phyloP scores from a whole-genome alignment of 37 sponge, comb jelly and placozoan genomes.

The Ianthella basta region DNA sequence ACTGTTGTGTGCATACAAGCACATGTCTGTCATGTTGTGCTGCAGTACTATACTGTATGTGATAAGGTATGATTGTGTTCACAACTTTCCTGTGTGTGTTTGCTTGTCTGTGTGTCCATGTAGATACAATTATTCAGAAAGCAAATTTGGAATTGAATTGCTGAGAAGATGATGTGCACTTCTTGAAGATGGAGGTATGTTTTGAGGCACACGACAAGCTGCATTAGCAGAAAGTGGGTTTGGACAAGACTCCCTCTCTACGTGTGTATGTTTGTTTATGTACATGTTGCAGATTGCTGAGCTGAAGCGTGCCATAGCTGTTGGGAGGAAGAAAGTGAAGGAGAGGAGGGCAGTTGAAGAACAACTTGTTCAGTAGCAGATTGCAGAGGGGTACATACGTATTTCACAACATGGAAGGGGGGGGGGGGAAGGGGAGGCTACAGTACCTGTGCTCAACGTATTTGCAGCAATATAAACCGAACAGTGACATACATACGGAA shows the following conservation, averaged over 20 bases:
- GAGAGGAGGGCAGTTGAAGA: conserved; percentile 56
- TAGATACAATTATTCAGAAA: conserved; percentile 73
- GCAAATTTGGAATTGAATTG: conserved; percentile 78
- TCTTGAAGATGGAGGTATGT: conserved; percentile 86
- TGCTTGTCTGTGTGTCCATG: not conserved
- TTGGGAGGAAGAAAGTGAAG: conserved; percentile 63
- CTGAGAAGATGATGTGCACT: conserved; percentile 86
- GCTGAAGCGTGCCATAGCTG: conserved; percentile 69
- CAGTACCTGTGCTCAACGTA: too few relatives aligned
- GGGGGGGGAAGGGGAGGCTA: too few relatives aligned
- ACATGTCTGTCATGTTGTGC: too few relatives aligned
- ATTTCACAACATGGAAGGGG: too few relatives aligned
- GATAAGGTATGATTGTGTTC: too few relatives aligned
- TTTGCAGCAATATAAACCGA: too few relatives aligned
- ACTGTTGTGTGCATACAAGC: not conserved
- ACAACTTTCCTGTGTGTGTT: not conserved
- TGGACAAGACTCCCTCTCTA: too few relatives aligned
- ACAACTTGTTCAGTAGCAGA: conserved; percentile 72
- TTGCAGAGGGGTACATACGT: conserved; percentile 53
- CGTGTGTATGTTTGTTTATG: not conserved
- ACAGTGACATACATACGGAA: too few relatives aligned
- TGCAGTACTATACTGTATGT: too few relatives aligned
- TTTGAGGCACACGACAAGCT: conserved; percentile 19
- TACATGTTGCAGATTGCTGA: conserved; percentile 36
- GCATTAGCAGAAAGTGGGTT: too few relatives aligned